Base-by-base conservation (phyloP, 2,113 vertebrate genomes). In the Gallinago paraguaiae region DNA sequence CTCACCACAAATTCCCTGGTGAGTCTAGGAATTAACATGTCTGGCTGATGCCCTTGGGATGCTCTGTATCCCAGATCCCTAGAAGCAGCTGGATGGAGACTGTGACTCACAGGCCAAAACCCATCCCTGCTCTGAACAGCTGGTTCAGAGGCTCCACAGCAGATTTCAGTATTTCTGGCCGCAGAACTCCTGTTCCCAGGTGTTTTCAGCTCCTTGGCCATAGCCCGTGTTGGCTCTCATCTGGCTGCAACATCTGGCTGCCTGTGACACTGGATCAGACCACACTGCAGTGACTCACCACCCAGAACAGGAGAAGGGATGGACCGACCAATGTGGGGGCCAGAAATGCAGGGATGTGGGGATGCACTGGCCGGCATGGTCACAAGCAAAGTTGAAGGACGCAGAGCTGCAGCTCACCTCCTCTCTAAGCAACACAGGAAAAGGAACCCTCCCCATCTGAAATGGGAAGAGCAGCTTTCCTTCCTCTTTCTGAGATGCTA, bases 401-500 rank as follows among this genome's bases (percentile, higher is more conserved):
- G 45, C 53, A 59, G 87, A 81, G 71, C 71, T 85, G 31, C 85
- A 90, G 75, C 63, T 94, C 27, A 3, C 46, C 87, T 70, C 85
- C 46, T 92, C 72, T 68, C 82, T 81, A 6, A 90, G 60, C 78
- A 93, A 57, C 88, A 96, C 95, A 94, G 96, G 94, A 97, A 96
- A 96, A 92, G 90, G 88, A 96, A 90, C 93, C 92, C 92, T 92
- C 82, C 94, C 90, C 48, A 1, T 88, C 60, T 0, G 57, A 93
- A 94, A 93, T 94, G 92, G 94, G 92, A 97, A 96, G 95, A 96
- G 88, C 68, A 90, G 69, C 80, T 93, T 96, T 96, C 95, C 95
- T 96, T 97, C 94, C 90, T 94, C 95, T 95, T 97, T 93, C 69
- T 84, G 82, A 94, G 96, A 96, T 96, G 95, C 76, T 97, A 96